Evolutionary conservation across 2,888 invertebrate species (phyloP), one percentile per base, ranked within the genome.

Genomic region (Brachylomia viminalis): DNA sequence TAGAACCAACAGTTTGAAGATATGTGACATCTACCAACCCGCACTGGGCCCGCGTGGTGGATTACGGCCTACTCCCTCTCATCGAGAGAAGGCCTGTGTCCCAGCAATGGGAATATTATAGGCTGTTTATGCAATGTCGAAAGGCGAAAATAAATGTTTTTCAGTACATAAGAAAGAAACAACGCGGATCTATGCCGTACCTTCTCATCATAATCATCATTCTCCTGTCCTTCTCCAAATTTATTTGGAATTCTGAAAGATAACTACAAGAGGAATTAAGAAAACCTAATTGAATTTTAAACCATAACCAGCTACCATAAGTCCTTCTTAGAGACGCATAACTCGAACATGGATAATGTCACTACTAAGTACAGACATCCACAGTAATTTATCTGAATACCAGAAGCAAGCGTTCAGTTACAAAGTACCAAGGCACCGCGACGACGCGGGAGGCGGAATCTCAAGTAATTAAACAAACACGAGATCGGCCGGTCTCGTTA

Each of bases 391-490:
- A 88, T 88, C 82, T 80, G 84, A 92, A 92, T 88, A 93, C 93
- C 92, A 91, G 93, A 85, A 93, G 92, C 92, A 83, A 82, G 72
- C 71, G 47, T 66, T 69, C 78, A 49, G 65, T 83, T 75, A 82
- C 80, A 83, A 79, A 79, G 85, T 86, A 88, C 86, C 87, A 87
- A 86, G 85, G 75, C 72, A 77, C 45, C 87, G 88, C 68, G 78
- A 82, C 86, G 81, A 86, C 80, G 86, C 82, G 86, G 89, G 90
- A 91, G 93, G 92, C 92, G 93, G 92, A 86, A 88, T 91, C 89
- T 72, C 79, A 87, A 89, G 92, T 92, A 94, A 95, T 95, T 94
- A 94, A 94, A 93, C 95, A 95, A 95, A 95, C 95, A 95, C 92
- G 92, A 91, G 89, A 92, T 86, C 92, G 92, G 92, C 92, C 90